Conservation (phyloP, 2,888 invertebrate genomes). For the Hirtodrosophila histrioides region DNA sequence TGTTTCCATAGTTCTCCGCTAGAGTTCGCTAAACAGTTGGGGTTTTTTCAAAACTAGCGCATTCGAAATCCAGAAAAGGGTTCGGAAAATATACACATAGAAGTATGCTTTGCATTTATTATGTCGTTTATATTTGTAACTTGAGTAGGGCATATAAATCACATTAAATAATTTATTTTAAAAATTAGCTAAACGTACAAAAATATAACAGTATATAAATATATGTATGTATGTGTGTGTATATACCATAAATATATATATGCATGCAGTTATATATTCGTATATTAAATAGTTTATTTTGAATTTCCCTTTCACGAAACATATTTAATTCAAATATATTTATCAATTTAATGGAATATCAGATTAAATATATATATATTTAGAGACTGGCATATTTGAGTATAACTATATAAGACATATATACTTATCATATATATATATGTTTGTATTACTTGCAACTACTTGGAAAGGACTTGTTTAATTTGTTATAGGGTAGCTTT, state of each 20-base stretch:
- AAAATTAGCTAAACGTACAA: conserved; percentile 80
- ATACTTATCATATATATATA: neutral
- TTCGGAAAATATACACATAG: conserved; percentile 1
- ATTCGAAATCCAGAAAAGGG: conserved; percentile 25
- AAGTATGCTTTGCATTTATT: conserved; percentile 59
- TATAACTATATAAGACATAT: conserved; percentile 23
- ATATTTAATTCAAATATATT: conserved; percentile 40
- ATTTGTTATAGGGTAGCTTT: conserved; percentile 1
- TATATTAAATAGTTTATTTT: conserved; percentile 41
- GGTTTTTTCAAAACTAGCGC: conserved; percentile 4
- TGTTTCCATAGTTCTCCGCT: conserved; percentile 22
- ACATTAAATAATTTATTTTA: conserved; percentile 78
- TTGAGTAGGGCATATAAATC: conserved; percentile 74
- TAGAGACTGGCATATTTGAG: conserved; percentile 23
- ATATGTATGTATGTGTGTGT: conserved; percentile 23
- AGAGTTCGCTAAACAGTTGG: conserved; percentile 26
- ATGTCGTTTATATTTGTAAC: conserved; percentile 68
- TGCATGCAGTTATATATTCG: conserved; percentile 27
- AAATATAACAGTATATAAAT: conserved; percentile 74
- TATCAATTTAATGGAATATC: conserved; percentile 46
- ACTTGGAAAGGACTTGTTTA: conserved; percentile 36
- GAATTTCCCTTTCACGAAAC: conserved; percentile 19
- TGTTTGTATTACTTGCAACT: conserved; percentile 29
- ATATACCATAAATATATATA: conserved; percentile 9
- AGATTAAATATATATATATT: conserved; percentile 19